These are phyloP conservation scores for Illadopsis cleaveri DNA, from an alignment of 2,113 vertebrate species.

Conservation along the genomic window DNA sequence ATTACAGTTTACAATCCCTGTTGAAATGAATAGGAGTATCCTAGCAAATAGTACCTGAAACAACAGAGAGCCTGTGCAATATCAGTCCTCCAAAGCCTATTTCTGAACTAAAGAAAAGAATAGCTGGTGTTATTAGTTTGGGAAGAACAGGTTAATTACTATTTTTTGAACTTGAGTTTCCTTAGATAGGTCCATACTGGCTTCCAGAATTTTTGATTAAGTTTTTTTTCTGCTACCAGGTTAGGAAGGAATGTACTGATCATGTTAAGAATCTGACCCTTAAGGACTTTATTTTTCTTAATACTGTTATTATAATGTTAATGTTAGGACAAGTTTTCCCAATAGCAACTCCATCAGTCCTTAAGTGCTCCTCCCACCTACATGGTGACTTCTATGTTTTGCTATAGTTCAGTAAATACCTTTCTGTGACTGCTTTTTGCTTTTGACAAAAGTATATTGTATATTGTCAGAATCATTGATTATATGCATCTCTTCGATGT, in stretches of 20 bases:
- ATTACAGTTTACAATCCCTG: not conserved
- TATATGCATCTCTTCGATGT: not conserved
- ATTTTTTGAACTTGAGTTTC: not conserved
- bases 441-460: not conserved
- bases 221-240: not conserved
- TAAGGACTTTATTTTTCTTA: not conserved
- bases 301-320: not conserved
- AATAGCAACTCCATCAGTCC: not conserved
- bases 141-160: not conserved
- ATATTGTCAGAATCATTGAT: not conserved
- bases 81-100: not conserved
- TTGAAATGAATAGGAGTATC: not conserved
- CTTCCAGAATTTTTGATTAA: not conserved
- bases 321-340: not conserved
- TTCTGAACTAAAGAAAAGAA: not conserved
- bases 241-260: not conserved
- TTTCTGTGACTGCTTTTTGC: not conserved
- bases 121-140: not conserved
- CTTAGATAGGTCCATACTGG: not conserved
- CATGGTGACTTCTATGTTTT: not conserved
- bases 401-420: not conserved
- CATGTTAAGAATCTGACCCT: not conserved
- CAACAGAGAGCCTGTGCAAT: not conserved
- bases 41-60: not conserved
- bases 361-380: not conserved